Evolutionary conservation across 2,113 vertebrate genomes (phyloP).

Genomic region (Melanerpes aurifrons): DNA sequence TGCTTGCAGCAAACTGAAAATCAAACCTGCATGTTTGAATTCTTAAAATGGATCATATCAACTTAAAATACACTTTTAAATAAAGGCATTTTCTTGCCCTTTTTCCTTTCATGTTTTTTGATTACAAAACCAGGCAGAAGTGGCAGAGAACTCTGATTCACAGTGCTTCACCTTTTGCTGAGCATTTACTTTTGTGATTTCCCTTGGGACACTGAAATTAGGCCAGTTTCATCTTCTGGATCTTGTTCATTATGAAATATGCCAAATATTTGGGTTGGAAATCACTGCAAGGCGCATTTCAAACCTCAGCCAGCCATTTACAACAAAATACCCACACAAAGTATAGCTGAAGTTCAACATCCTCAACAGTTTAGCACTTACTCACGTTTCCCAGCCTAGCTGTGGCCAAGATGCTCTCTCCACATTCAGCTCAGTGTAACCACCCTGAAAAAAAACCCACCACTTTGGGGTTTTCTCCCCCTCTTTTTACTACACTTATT

Average conservation of each 20-base stretch:
- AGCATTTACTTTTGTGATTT: not conserved
- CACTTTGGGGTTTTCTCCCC: not conserved
- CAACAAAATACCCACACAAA: not conserved
- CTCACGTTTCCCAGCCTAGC: conserved; percentile 27
- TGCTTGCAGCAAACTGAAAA: too few relatives aligned
- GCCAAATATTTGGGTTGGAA: conserved; percentile 1
- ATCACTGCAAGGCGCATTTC: not conserved
- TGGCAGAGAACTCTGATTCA: not conserved
- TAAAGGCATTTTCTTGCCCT: not conserved
- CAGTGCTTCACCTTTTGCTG: not conserved
- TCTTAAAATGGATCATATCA: not conserved
- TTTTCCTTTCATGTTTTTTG: not conserved
- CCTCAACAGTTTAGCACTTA: conserved; percentile 25
- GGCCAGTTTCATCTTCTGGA: not conserved
- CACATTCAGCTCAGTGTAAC: not conserved
- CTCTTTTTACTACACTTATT: not conserved
- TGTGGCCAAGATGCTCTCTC: not conserved
- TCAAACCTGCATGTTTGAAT: too few relatives aligned
- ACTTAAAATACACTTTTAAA: not conserved
- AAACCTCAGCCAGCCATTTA: not conserved
- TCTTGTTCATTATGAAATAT: not conserved
- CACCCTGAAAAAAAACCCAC: not conserved
- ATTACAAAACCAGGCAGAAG: not conserved
- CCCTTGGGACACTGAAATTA: not conserved
- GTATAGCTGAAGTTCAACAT: not conserved